Base-by-base conservation (phyloP, 2,113 vertebrate species). In the Pardalotus punctatus region DNA sequence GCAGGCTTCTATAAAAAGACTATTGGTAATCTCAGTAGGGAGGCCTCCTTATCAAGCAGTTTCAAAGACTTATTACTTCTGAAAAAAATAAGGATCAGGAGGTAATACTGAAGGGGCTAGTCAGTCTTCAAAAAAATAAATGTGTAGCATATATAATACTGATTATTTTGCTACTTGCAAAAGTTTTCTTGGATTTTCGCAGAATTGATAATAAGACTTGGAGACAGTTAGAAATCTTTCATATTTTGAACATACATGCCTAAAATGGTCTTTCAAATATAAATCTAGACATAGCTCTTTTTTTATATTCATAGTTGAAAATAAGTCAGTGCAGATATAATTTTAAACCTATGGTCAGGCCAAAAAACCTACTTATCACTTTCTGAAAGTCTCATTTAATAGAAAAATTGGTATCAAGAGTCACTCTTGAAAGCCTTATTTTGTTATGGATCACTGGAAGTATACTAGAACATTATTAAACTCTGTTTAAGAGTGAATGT, bases 1-100 rank as follows among this genome's bases (percentile, higher is more conserved):
- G 47, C 60, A 81, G 71, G 48, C n/a, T 95, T 79, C 88, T 87
- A 54, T 95, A 94, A 93, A 95, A 97, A 93, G 80, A 17, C 31
- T 74, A 36, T 83, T 88, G 91, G 93, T 88, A 95, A 86, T 92
- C 95, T 96, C 70, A 54, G 56, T 87, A 84, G 69, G 29, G 29
- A 94, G 56, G 27, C 65, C 61, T 65, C 73, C 67, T 89, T 96
- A 88, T 77, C 88, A 71, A 87, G 57, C 33, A 65, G 35, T 88
- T 95, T 96, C 58, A 90, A 89, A 97, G 81, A 89, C 35, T 66
- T 96, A 35, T 5, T 53, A 89, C 71, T 96, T 84, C 65, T 72
- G 45, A 78, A 93, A 90, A 58, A 94, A 89, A 64, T 80, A 76
- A 82, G 72, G 54, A 86, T 42, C 36, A 24, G 40, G 76, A 85